Conservation (phyloP, 1,140 invertebrate species). For the Harpegnathos saltator region DNA sequence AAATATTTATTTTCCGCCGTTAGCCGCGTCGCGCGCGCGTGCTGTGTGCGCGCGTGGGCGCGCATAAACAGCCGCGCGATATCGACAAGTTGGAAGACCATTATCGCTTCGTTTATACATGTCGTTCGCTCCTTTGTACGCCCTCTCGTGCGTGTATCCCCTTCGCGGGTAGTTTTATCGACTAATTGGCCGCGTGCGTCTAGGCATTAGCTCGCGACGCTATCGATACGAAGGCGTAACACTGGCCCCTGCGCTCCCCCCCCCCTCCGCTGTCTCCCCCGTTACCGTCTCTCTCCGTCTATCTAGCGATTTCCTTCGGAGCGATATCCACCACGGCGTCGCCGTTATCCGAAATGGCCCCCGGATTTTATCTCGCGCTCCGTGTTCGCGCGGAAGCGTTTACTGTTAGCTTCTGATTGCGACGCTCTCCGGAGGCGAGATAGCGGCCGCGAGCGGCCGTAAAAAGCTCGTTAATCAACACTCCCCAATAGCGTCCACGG, state of each 20-base stretch:
- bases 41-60: too few species aligned
- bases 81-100: not conserved
- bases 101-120: not conserved
- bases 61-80: not conserved
- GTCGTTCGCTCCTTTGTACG: not conserved
- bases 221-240: conserved; percentile 30
- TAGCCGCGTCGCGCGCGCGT: too few species aligned
- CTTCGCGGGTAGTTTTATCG: conserved; percentile 28
- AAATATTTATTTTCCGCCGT: too few species aligned
- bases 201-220: conserved; percentile 36
- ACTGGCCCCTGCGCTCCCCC: not conserved
- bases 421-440: conserved; percentile 42
- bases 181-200: conserved; percentile 36
- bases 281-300: not conserved
- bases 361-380: conserved; percentile 55
- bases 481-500: conserved; percentile 23
- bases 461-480: conserved; percentile 62
- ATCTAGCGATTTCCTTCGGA: conserved; percentile 37
- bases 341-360: conserved; percentile 38
- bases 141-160: not conserved
- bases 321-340: conserved; percentile 21
- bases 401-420: conserved; percentile 53
- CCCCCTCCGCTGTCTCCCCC: too few species aligned
- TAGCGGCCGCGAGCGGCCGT: conserved; percentile 45
- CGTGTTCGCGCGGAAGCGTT: conserved; percentile 54